Conservation (phyloP, 35 echinoderm and acorn worm species). For the Ophioderma brevispina region DNA sequence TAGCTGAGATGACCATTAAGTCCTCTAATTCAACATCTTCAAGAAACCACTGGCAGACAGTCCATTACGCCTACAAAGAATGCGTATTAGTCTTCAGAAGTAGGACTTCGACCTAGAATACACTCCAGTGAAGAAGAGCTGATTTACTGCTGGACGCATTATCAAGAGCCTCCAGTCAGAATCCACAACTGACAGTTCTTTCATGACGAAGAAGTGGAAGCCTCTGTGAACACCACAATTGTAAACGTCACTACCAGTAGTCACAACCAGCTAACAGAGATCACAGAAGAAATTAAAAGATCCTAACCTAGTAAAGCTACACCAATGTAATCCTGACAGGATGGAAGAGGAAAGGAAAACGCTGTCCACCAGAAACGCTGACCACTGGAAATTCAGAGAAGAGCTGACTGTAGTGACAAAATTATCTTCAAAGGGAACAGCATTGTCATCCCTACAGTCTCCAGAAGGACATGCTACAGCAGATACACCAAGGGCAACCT, state of each 20-base stretch:
- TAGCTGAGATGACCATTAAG: background rate
- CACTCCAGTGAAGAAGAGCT: background rate
- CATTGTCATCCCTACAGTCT: too few species aligned
- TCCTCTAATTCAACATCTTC: background rate
- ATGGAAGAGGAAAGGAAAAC: background rate
- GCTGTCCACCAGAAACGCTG: background rate
- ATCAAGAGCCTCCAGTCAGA: background rate
- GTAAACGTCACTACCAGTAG: background rate
- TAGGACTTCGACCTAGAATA: too few species aligned
- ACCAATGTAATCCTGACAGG: background rate
- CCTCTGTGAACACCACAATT: background rate
- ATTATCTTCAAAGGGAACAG: constrained; percentile 53
- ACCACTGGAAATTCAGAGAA: too few species aligned
- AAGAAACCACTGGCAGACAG: background rate
- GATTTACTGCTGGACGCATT: background rate
- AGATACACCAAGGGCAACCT: too few species aligned
- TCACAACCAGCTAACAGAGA: constrained; percentile 19
- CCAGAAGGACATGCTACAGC: too few species aligned
- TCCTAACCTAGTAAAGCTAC: constrained; percentile 7
- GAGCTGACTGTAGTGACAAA: too few species aligned
- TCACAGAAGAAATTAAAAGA: constrained; percentile 22
- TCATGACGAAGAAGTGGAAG: background rate
- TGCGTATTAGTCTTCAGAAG: too few species aligned
- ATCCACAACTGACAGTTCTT: background rate
- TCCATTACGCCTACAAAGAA: too few species aligned